Conservation (phyloP, 2,113 vertebrate genomes). For the Scophthalmus maximus region DNA sequence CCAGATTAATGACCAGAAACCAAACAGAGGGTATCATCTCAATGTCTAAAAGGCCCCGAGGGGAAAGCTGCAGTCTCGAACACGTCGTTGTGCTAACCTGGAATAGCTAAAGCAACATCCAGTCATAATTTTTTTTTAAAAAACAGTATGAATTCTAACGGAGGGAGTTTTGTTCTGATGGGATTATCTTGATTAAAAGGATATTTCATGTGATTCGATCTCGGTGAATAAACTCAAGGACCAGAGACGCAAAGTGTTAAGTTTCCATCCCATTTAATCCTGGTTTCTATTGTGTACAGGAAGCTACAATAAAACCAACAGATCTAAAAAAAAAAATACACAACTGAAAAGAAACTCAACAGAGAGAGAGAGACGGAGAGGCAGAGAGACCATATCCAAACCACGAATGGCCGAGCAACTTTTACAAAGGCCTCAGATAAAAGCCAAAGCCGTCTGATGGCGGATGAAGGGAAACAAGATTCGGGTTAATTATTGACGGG, state of each 20-base stretch:
- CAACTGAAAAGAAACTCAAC: slow-evolving; percentile 24
- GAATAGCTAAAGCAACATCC: neutral
- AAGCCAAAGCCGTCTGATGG: slow-evolving; percentile 54
- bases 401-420: slow-evolving; percentile 8
- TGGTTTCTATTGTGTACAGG: slow-evolving; percentile 65
- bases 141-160: neutral
- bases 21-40: too few species aligned
- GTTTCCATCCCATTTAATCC: slow-evolving; percentile 70
- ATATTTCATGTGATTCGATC: neutral
- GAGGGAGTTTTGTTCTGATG: neutral
- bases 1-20: too few species aligned
- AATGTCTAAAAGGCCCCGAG: too few species aligned
- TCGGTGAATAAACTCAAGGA: slow-evolving; percentile 2
- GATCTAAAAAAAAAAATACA: slow-evolving; percentile 51
- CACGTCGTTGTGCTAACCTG: neutral
- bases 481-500: slow-evolving; percentile 56
- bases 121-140: too few species aligned
- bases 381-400: slow-evolving; percentile 23
- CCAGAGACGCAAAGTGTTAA: neutral
- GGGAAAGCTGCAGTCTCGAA: too few species aligned
- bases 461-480: slow-evolving; percentile 45
- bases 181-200: neutral
- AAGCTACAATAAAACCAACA: slow-evolving; percentile 68
- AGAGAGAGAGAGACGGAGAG: neutral
- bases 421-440: slow-evolving; percentile 54